Evolutionary conservation across 2,797 vertebrate species (phyloP), one percentile per base, ranked within the genome.

Genomic region (Amazonetta brasiliensis): DNA sequence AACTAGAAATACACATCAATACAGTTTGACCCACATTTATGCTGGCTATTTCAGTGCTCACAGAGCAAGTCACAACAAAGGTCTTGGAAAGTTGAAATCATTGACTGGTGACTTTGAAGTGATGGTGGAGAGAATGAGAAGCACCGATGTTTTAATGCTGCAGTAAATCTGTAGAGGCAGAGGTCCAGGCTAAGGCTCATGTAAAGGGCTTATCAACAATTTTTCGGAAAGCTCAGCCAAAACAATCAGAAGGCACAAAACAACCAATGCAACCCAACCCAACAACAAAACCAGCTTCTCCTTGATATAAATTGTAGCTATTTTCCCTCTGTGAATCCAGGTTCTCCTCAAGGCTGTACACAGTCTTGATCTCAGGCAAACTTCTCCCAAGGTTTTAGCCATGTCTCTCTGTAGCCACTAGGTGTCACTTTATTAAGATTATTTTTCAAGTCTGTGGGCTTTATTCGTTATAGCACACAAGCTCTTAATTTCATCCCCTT

Each of bases 391-490:
- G 3, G 25, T 12, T 44, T 35, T 43, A 25, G 44, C 52, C 71
- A 22, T 64, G 60, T 2, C 52, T 6, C 46, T 5, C 5, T 1
- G 22, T 17, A 44, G 50, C 95, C 97, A 92, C 96, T 87, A 96
- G 94, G 79, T 92, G 97, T 89, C 97, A 60, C 72, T 33, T 95
- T 39, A 37, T 39, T 9, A 73, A 90, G 91, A 20, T 4, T 31
- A 37, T 90, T 54, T 50, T n/a, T 19, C 30, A n/a, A 7, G 13
- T 14, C 67, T 7, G 3, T 6, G 31, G 52, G 28, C 43, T 79
- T 31, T 25, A 12, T 4, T 13, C 3, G 9, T 14, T 33, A 48
- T 9, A 12, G 35, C 4, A 23, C n/a, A 2, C 22, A 37, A 54
- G 9, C 6, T 28, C 35, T 15, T 55, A 4, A 31, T n/a, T 81